phyloP scores from a whole-genome alignment of 35 echinoderm and acorn worm species.

The Apostichopus japonicus region DNA sequence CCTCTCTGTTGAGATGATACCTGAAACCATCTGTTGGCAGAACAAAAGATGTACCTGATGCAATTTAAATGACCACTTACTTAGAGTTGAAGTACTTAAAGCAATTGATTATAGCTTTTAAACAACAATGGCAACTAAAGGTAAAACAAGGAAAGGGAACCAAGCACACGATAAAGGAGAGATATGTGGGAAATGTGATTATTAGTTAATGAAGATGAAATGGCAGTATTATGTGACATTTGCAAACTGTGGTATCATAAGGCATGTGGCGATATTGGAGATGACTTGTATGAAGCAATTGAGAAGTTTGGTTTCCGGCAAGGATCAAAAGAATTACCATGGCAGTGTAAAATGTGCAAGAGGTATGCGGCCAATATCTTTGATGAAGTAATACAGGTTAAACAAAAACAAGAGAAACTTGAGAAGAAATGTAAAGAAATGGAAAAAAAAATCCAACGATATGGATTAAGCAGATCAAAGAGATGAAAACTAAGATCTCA shows the following conservation, averaged over 20 bases:
- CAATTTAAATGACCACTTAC: too few species aligned
- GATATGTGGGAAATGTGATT: neutral
- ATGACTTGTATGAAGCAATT: slow-evolving; percentile 1
- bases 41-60: too few species aligned
- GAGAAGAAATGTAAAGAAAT: slow-evolving; percentile 30
- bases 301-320: neutral
- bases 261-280: neutral
- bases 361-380: neutral
- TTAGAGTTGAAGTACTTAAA: too few species aligned
- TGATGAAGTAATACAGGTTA: neutral
- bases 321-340: neutral
- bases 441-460: slow-evolving; percentile 12
- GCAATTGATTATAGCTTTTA: too few species aligned
- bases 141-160: neutral
- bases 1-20: too few species aligned
- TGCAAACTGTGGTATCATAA: neutral
- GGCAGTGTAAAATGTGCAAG: slow-evolving; percentile 8
- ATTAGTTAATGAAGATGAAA: neutral
- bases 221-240: neutral
- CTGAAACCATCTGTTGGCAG: too few species aligned
- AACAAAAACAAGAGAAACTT: slow-evolving; percentile 26
- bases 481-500: neutral
- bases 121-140: too few species aligned
- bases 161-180: neutral
- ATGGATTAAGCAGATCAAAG: neutral